These are phyloP conservation scores for Nothobranchius furzeri DNA, from an alignment of 2,113 vertebrate genomes.

Conservation along the genomic window DNA sequence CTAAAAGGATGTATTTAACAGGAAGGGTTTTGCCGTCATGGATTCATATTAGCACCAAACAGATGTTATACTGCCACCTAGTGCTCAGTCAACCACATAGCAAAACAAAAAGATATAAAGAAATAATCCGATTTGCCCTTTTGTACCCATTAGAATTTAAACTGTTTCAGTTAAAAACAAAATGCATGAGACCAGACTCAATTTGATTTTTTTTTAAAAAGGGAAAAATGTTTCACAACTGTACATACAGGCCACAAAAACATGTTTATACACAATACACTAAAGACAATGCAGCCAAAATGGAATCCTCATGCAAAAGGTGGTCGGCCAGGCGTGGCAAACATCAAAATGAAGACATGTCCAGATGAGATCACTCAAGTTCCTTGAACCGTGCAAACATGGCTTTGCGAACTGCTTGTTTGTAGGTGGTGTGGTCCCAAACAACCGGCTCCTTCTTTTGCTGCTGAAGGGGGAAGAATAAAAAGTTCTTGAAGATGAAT, in stretches of 20 bases:
- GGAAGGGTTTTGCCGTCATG: too few species aligned
- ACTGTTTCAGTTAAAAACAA: conserved; percentile 45
- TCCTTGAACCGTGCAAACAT: conserved; percentile 98
- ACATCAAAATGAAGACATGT: conserved; percentile 28
- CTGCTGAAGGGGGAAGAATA: conserved; percentile 57
- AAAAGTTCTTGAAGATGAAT: conserved; percentile 24
- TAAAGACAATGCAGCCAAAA: conserved; percentile 3
- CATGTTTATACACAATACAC: conserved; percentile 34
- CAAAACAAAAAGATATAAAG: too few species aligned
- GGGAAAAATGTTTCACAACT: conserved; percentile 39
- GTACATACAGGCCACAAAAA: conserved; percentile 39
- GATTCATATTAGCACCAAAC: too few species aligned
- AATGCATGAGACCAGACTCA: conserved; percentile 35
- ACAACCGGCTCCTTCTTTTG: conserved; percentile 83
- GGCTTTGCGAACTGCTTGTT: conserved; percentile 92
- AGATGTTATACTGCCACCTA: conserved; percentile 43
- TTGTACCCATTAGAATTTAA: conserved; percentile 13
- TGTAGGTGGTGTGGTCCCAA: conserved; percentile 87
- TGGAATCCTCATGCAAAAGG: conserved; percentile 12
- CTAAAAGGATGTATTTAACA: too few species aligned
- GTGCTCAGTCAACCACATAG: conserved; percentile 13
- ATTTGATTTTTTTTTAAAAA: not conserved
- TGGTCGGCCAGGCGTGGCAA: conserved; percentile 9
- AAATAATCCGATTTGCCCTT: too few species aligned
- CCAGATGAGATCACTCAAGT: conserved; percentile 82